Percentiles rank a stretch among this genome's conserved stretches.
These are phyloP conservation scores for Luperina testacea DNA, from an alignment of 2,888 invertebrate species.

Conservation along the genomic window DNA sequence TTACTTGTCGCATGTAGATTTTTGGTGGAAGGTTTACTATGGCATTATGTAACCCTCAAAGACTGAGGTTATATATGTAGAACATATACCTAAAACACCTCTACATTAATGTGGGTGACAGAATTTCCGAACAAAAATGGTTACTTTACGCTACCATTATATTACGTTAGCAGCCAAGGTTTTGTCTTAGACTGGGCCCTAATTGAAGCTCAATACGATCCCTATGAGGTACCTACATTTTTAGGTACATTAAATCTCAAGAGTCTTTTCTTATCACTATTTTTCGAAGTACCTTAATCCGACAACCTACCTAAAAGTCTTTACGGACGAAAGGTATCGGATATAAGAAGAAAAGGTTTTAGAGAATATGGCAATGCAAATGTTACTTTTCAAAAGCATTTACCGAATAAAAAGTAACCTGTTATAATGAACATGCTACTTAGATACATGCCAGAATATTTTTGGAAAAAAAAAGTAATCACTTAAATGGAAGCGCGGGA, in stretches of 20 bases:
- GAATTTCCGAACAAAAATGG: not conserved
- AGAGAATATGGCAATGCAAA: not conserved
- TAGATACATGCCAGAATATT: not conserved
- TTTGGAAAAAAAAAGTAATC: not conserved
- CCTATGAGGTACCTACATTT: not conserved
- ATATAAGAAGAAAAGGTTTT: not conserved
- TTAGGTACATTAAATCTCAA: not conserved
- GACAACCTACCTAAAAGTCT: not conserved
- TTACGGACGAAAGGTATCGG: not conserved
- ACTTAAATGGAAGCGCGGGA: not conserved
- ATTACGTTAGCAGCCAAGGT: not conserved
- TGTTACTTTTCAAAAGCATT: not conserved
- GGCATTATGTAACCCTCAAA: not conserved
- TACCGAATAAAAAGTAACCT: not conserved
- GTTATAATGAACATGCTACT: not conserved
- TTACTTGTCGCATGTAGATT: not conserved
- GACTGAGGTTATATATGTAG: not conserved
- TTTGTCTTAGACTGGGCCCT: not conserved
- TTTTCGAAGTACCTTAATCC: not conserved
- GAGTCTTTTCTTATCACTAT: not conserved
- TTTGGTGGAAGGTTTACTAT: not conserved
- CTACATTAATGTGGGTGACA: not conserved
- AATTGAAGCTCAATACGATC: conserved; percentile 3
- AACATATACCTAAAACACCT: not conserved
- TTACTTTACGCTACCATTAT: not conserved